A percentile compares a stretch with the other conserved stretches of the same genome.
These are phyloP conservation scores for Carlito syrichta DNA, from an alignment of 2,113 vertebrate genomes.

Conservation along the genomic window DNA sequence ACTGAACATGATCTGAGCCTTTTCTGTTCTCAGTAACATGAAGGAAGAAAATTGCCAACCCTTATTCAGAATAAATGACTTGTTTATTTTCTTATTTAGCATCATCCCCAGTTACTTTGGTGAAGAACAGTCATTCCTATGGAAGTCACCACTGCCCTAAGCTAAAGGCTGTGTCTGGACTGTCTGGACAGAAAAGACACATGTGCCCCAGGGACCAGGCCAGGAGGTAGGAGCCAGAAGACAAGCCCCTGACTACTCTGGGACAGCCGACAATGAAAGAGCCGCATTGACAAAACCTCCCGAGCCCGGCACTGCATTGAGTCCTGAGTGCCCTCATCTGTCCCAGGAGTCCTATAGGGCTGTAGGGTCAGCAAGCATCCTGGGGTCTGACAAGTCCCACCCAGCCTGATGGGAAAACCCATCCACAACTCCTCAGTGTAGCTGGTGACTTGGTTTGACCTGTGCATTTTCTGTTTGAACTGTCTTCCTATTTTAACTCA, in stretches of 20 bases:
- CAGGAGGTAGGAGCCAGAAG: neutral
- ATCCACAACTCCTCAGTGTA: neutral
- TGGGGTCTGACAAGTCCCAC: neutral
- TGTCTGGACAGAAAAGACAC: neutral
- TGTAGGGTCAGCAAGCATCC: neutral
- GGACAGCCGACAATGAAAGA: neutral
- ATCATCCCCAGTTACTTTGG: neutral
- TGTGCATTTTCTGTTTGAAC: neutral
- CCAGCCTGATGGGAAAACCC: rapidly evolving
- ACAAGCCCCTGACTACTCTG: neutral
- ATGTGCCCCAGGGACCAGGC: too few relatives aligned
- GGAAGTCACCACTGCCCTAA: neutral
- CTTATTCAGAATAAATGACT: neutral
- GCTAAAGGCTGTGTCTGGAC: neutral
- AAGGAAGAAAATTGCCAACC: neutral
- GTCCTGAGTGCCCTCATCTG: neutral
- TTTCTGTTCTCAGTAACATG: too few relatives aligned
- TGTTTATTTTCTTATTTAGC: neutral
- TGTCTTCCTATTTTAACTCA: neutral
- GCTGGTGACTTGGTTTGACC: neutral
- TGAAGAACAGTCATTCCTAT: neutral
- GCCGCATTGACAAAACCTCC: rapidly evolving
- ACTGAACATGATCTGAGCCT: neutral
- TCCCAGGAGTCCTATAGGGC: neutral
- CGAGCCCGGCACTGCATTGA: neutral